A percentile compares a stretch with the other conserved stretches of the same genome.
phyloP scores from a whole-genome alignment of 2,797 vertebrate species.

The Spinibarbus caldwelli region DNA sequence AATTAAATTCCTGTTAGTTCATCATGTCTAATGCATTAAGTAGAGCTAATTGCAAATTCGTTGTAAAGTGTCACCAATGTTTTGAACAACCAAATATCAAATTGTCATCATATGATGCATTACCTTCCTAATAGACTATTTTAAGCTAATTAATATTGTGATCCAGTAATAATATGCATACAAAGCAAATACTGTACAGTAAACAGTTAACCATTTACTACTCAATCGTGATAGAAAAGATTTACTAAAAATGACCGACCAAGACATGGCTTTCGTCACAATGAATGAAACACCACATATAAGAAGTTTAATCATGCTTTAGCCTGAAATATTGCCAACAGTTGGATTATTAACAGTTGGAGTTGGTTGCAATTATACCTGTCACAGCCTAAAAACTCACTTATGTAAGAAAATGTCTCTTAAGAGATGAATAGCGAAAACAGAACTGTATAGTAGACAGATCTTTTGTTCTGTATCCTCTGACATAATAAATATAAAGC shows the following conservation, averaged over 20 bases:
- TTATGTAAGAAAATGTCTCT: background rate
- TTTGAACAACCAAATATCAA: background rate
- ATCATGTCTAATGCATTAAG: background rate
- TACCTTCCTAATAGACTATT: background rate
- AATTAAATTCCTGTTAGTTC: background rate
- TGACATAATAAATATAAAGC: conserved; percentile 7
- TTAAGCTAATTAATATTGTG: background rate
- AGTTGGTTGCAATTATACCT: background rate
- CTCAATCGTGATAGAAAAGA: background rate
- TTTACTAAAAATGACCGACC: background rate
- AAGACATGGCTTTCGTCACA: background rate
- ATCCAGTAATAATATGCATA: background rate
- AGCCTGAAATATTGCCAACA: background rate
- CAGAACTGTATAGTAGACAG: conserved; percentile 19
- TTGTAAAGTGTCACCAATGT: background rate
- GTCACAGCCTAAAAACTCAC: background rate
- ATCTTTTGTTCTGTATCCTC: conserved; percentile 20
- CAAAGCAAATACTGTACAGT: background rate
- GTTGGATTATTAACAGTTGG: background rate
- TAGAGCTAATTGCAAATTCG: background rate
- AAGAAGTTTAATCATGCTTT: background rate
- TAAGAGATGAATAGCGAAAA: background rate
- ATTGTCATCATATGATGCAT: background rate
- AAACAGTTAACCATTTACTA: background rate
- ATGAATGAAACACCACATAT: background rate